Evolutionary conservation across 2,113 vertebrate species (phyloP).

Genomic region (Scatophagus argus): DNA sequence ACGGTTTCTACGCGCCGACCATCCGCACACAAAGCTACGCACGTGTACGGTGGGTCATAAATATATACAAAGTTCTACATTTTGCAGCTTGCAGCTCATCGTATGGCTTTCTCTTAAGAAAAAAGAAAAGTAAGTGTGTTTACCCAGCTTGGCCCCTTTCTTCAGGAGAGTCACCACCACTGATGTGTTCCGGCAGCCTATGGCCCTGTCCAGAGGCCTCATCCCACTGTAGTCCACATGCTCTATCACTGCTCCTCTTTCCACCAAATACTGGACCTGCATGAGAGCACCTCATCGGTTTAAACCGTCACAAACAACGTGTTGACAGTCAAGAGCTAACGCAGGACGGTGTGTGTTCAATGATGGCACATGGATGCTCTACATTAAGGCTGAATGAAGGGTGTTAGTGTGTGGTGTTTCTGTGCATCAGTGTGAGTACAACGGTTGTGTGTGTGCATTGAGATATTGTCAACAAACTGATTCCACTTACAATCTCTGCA

Average conservation of each 20-base stretch:
- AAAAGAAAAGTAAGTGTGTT: slow-evolving; percentile 10
- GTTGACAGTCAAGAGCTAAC: slow-evolving; percentile 26
- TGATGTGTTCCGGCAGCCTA: slow-evolving; percentile 94
- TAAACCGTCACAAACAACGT: background rate
- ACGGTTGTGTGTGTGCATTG: background rate
- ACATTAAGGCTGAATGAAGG: slow-evolving; percentile 20
- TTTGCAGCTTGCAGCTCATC: background rate
- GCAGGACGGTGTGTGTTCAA: slow-evolving; percentile 24
- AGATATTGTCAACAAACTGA: background rate
- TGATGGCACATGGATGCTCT: slow-evolving; percentile 27
- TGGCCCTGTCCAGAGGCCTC: slow-evolving; percentile 97
- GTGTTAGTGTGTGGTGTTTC: background rate
- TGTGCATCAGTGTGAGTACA: background rate
- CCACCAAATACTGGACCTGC: slow-evolving; percentile 97
- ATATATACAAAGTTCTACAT: background rate
- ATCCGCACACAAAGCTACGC: background rate
- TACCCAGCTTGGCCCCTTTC: slow-evolving; percentile 97
- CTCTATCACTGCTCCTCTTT: slow-evolving; percentile 95
- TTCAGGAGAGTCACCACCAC: slow-evolving; percentile 94
- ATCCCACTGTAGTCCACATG: slow-evolving; percentile 97
- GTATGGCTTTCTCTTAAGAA: background rate
- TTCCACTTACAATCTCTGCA: slow-evolving; percentile 88
- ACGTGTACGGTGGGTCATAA: background rate
- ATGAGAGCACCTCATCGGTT: background rate
- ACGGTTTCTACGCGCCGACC: background rate